phyloP scores from a whole-genome alignment of 2,113 vertebrate genomes.

The Chaetorhynchus papuensis region DNA sequence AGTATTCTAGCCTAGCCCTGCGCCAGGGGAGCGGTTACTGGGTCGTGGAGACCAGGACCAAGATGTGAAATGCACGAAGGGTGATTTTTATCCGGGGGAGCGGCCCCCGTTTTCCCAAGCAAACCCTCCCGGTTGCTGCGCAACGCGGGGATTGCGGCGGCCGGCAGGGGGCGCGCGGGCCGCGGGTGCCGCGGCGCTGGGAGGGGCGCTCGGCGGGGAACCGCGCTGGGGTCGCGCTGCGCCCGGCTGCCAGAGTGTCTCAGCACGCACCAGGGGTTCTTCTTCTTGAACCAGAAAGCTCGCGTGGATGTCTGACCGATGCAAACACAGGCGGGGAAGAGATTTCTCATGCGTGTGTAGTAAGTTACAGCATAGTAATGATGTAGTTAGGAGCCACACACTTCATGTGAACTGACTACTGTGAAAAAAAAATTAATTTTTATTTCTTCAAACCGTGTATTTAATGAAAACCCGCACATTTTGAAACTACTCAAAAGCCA shows the following conservation, averaged over 20 bases:
- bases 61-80: accelerated
- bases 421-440: background rate
- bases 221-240: accelerated
- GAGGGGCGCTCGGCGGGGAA: background rate
- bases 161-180: background rate
- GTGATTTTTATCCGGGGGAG: background rate
- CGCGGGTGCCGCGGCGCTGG: background rate
- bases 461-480: background rate
- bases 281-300: background rate
- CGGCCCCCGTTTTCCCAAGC: background rate
- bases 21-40: background rate
- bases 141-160: background rate
- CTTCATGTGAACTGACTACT: background rate
- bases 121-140: background rate
- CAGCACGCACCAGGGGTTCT: accelerated
- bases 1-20: background rate
- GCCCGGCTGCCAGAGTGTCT: background rate
- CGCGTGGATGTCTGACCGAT: accelerated
- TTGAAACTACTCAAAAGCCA: background rate
- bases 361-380: background rate
- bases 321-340: accelerated
- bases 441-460: background rate
- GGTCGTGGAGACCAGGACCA: background rate
- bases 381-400: accelerated
- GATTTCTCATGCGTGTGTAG: accelerated